Base-by-base conservation (phyloP, 37 sponge, comb jelly and placozoan genomes). In the Trichoplax adhaerens region DNA sequence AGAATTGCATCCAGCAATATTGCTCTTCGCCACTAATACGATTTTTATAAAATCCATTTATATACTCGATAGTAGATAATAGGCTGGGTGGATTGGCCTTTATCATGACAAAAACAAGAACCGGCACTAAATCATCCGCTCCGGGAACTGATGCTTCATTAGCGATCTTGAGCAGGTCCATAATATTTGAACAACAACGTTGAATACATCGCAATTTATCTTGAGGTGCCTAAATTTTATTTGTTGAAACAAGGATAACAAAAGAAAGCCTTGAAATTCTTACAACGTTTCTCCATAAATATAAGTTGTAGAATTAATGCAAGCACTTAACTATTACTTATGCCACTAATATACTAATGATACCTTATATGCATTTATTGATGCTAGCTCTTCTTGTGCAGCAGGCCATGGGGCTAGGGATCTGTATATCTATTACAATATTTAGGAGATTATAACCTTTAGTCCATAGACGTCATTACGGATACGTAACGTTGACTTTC, bases 1-100 rank as follows among this genome's bases (percentile, higher is more conserved):
- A 75, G 66, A 93, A 93, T 72, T 93, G 94, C 10, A 82, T 80
- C 86, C 89, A 85, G 89, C 90, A 88, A 70, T 93, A 93, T 4
- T 84, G 77, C 29, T 72, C 75, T 63, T 92, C 89, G 0, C 94
- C 94, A 1, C 57, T 10, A n/a, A 85, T 55, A 1, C 50, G 29
- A 5, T 57, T 62, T n/a, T 77, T 81, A 1, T 50, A 58, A 67
- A 85, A 93, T 73, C 81, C 81, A 74, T 81, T 69, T 5, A 93
- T 75, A 69, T 69, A 93, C 60, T 87, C 85, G 1, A 82, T 71
- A 1, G 94, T 93, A 48, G 94, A 93, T 53, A 85, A 86, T 12
- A 88, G 77, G 62, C 68, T 76, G 54, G 89, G 80, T n/a, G 94
- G 94, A 77, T 93, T 93, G 67, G 86, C 79, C 58, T 83, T 82